Evolutionary conservation across 1,140 invertebrate genomes (phyloP).

Genomic region (Bombus waltoni): DNA sequence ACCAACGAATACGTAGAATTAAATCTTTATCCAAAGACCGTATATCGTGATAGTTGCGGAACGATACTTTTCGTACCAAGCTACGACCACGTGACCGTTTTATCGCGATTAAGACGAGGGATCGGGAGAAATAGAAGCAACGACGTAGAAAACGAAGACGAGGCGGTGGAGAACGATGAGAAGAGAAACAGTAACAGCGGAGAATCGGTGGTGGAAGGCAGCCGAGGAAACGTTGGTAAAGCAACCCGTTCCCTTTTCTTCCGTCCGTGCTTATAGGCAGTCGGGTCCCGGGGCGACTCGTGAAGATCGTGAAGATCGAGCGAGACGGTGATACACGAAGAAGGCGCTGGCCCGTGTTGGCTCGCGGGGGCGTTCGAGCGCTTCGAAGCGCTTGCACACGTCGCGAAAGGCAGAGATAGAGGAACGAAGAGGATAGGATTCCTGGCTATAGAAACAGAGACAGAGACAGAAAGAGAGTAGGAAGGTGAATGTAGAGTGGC

Average conservation of each 20-base stretch:
- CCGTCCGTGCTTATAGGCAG: constrained; percentile 62
- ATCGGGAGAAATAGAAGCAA: not conserved
- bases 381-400: constrained; percentile 65
- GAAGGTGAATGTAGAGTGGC: constrained; percentile 34
- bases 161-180: not conserved
- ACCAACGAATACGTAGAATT: not conserved
- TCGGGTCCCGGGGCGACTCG: constrained; percentile 69
- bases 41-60: not conserved
- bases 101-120: constrained; percentile 7
- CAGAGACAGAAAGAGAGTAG: constrained; percentile 27
- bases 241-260: constrained; percentile 47
- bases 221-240: constrained; percentile 33
- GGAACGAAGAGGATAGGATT: not conserved
- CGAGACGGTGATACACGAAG: constrained; percentile 64
- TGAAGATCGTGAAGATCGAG: constrained; percentile 75
- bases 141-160: not conserved
- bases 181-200: not conserved
- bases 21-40: not conserved
- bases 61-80: not conserved
- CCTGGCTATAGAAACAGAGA: not conserved
- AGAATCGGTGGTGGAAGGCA: not conserved
- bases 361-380: constrained; percentile 73
- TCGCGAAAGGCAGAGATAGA: constrained; percentile 40
- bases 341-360: constrained; percentile 66
- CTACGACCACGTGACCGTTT: not conserved